Conservation (phyloP, 2,113 vertebrate genomes). For the Oreochromis spilurus region DNA sequence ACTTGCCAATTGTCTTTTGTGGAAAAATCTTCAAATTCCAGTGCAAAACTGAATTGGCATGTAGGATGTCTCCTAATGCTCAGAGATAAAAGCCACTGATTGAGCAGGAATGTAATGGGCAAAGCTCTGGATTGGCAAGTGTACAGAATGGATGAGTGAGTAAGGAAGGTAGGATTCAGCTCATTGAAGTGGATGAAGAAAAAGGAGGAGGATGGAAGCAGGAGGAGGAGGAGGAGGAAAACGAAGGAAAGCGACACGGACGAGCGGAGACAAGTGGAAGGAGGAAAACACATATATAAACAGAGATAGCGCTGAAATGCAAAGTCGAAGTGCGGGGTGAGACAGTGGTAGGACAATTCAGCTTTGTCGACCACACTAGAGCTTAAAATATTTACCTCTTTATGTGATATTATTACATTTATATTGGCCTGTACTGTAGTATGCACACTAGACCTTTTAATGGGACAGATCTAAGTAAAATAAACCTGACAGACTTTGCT, state of each 20-base stretch:
- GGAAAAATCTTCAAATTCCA: slow-evolving; percentile 9
- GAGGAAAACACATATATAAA: slow-evolving; percentile 45
- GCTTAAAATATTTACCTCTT: not conserved
- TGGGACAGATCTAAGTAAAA: not conserved
- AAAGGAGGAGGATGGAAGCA: slow-evolving; percentile 39
- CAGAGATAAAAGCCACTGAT: slow-evolving; percentile 41
- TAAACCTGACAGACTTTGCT: not conserved
- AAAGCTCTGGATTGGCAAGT: slow-evolving; percentile 74
- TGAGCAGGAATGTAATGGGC: slow-evolving; percentile 51
- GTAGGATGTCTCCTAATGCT: slow-evolving; percentile 46
- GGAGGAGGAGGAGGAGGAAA: slow-evolving; percentile 11
- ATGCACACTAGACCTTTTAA: not conserved
- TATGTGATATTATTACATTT: not conserved
- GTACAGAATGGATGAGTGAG: slow-evolving; percentile 75
- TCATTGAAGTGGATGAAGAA: slow-evolving; percentile 17
- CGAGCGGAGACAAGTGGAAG: slow-evolving; percentile 36
- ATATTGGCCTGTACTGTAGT: not conserved
- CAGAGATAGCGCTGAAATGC: slow-evolving; percentile 49
- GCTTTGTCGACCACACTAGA: slow-evolving; percentile 24
- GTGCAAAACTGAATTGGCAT: slow-evolving; percentile 54
- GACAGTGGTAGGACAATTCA: slow-evolving; percentile 42
- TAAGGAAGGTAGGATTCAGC: slow-evolving; percentile 51
- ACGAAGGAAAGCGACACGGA: slow-evolving; percentile 9
- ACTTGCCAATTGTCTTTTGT: slow-evolving; percentile 62
- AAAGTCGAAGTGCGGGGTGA: slow-evolving; percentile 48